phyloP scores from a whole-genome alignment of 2,797 vertebrate genomes.

The Gallirallus australis region DNA sequence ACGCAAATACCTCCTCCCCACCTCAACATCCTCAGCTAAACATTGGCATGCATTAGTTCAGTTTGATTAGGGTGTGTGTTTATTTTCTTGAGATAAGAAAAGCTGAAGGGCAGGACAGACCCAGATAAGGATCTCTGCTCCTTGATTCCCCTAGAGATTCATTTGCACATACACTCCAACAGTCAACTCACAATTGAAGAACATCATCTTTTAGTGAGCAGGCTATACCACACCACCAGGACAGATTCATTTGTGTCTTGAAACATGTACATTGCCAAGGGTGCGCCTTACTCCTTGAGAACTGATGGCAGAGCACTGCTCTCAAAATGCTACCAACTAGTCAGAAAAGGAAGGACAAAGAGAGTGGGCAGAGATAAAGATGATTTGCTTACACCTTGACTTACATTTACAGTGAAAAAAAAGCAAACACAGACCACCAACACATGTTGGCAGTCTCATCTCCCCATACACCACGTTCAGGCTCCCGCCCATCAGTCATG shows the following conservation, averaged over 20 bases:
- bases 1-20: neutral
- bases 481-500: neutral
- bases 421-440: neutral
- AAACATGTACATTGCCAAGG: rapidly evolving
- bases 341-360: neutral
- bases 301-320: neutral
- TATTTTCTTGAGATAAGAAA: neutral
- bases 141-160: neutral
- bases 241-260: neutral
- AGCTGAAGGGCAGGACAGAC: neutral
- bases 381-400: neutral
- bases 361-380: neutral
- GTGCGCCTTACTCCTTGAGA: neutral
- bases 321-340: neutral
- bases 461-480: neutral
- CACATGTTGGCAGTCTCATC: neutral
- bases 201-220: neutral
- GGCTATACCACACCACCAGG: neutral
- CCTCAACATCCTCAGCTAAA: neutral
- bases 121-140: neutral
- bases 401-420: neutral
- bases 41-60: neutral
- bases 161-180: neutral
- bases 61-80: too few relatives aligned
- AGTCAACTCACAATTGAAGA: neutral